phyloP scores from a whole-genome alignment of 2,888 invertebrate genomes.

The Allolobophora icterica region DNA sequence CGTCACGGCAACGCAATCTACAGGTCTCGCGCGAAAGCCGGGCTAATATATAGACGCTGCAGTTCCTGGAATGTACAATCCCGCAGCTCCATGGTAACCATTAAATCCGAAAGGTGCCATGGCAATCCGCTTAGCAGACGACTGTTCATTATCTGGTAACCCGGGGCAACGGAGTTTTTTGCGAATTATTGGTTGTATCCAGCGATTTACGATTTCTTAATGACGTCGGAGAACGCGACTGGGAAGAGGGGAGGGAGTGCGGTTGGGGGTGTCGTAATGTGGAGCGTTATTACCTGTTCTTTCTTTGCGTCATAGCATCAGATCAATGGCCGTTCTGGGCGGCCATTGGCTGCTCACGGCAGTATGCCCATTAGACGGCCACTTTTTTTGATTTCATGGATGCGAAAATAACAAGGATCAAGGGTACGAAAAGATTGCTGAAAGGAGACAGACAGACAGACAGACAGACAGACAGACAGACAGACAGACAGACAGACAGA shows the following conservation, averaged over 20 bases:
- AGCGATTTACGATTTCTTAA: constrained; percentile 4
- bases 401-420: not conserved
- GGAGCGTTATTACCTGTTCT: not conserved
- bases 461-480: not conserved
- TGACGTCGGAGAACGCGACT: not conserved
- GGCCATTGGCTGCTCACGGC: not conserved
- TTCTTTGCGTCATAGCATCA: not conserved
- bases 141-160: constrained; percentile 17
- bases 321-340: not conserved
- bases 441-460: not conserved
- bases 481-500: not conserved
- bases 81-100: not conserved
- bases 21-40: too few species aligned
- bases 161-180: not conserved
- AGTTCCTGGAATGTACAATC: not conserved
- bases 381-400: not conserved
- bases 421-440: not conserved
- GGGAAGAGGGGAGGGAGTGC: not conserved
- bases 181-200: not conserved
- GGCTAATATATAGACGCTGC: not conserved
- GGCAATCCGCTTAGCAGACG: not conserved
- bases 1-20: not conserved
- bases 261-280: not conserved
- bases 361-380: not conserved
- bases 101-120: not conserved